Evolutionary conservation across 2,113 vertebrate species (phyloP).

Genomic region (Madoqua kirkii): DNA sequence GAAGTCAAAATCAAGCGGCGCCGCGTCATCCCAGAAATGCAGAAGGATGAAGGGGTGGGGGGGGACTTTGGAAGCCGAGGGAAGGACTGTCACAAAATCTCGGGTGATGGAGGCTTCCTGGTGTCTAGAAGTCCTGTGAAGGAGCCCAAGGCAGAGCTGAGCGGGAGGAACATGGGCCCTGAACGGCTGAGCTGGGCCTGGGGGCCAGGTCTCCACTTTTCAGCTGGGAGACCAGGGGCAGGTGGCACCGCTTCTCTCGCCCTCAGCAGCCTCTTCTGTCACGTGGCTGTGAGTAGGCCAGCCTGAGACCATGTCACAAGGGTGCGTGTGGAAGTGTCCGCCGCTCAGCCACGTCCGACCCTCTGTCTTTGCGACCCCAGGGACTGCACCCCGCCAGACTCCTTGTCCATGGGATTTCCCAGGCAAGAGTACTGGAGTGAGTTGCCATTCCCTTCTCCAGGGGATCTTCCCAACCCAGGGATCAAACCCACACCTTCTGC

Average conservation of each 20-base stretch:
- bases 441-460: background rate
- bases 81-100: background rate
- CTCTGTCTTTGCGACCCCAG: background rate
- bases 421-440: background rate
- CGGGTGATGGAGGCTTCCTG: background rate
- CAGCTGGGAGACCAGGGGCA: background rate
- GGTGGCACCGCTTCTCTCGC: fast-evolving
- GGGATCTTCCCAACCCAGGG: background rate
- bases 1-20: conserved; percentile 33
- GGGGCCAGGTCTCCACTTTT: background rate
- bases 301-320: fast-evolving
- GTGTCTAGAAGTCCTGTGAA: background rate
- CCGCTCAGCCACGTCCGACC: fast-evolving
- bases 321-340: fast-evolving
- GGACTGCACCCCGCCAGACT: fast-evolving
- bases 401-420: background rate
- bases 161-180: fast-evolving
- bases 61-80: background rate
- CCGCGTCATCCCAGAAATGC: background rate
- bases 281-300: fast-evolving
- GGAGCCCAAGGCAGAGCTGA: fast-evolving
- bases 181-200: background rate
- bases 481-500: background rate
- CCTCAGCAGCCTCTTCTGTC: background rate
- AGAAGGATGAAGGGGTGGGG: background rate